Evolutionary conservation across 2,797 vertebrate genomes (phyloP).

Genomic region (Rhinatrema bivittatum): DNA sequence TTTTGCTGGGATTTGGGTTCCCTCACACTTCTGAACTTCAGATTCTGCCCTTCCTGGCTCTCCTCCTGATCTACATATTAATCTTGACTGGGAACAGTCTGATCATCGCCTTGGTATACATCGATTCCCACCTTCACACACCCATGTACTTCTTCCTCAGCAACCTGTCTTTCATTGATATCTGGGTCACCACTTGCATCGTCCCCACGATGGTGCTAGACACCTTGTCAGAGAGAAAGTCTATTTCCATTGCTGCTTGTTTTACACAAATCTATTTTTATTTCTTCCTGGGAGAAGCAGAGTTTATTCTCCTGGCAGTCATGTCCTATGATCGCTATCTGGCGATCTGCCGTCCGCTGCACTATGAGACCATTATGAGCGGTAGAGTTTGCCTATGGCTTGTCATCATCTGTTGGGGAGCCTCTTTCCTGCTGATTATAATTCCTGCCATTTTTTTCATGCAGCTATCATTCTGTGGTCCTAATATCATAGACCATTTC

Average conservation of each 20-base stretch:
- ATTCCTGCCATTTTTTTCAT: constrained; percentile 10
- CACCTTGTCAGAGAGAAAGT: constrained; percentile 12
- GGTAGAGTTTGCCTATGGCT: constrained; percentile 9
- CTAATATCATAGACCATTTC: constrained; percentile 25
- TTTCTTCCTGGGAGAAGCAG: constrained; percentile 49
- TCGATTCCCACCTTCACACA: constrained; percentile 15
- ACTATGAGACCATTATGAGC: constrained; percentile 41
- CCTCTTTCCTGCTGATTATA: constrained; percentile 25
- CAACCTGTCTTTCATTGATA: constrained; percentile 51
- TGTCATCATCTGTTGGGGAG: constrained; percentile 8
- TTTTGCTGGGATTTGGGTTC: constrained; percentile 17
- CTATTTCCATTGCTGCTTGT: constrained; percentile 41
- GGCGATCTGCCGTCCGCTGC: constrained; percentile 52
- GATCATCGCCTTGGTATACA: constrained; percentile 18
- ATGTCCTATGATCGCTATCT: constrained; percentile 57
- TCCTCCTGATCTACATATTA: constrained; percentile 24
- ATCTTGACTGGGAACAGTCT: constrained; percentile 21
- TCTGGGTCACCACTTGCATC: constrained; percentile 45
- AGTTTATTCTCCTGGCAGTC: constrained; percentile 51
- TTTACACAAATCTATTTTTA: constrained; percentile 46
- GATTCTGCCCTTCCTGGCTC: constrained; percentile 10
- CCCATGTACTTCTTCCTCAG: constrained; percentile 41
- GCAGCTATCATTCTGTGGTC: constrained; percentile 3
- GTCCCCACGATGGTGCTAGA: constrained; percentile 33
- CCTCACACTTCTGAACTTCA: constrained; percentile 12